Percentiles rank a stretch among this genome's conserved stretches.
phyloP scores from a whole-genome alignment of 1,140 invertebrate genomes.

The Brachionus paranguensis region DNA sequence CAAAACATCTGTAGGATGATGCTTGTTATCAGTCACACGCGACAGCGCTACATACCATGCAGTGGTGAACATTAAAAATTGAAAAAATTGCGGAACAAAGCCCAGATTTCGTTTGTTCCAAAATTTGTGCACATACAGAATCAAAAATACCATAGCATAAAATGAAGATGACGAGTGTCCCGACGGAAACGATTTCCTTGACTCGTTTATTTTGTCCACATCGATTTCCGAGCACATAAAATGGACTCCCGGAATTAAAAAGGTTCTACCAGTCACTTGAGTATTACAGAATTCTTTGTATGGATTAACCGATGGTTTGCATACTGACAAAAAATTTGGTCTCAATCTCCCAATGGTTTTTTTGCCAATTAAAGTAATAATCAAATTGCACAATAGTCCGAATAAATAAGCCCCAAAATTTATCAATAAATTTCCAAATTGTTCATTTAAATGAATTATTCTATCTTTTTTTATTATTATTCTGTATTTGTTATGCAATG shows the following conservation, averaged over 20 bases:
- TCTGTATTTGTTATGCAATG: conserved; percentile 1
- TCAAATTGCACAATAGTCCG: neutral
- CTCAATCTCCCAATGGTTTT: conserved; percentile 80
- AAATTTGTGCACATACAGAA: neutral
- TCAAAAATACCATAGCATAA: conserved; percentile 23
- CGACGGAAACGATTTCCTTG: conserved; percentile 60
- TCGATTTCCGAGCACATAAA: conserved; percentile 50
- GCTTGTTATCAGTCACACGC: conserved; percentile 80
- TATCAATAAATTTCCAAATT: conserved; percentile 15
- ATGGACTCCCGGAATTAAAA: conserved; percentile 50
- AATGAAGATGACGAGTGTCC: conserved; percentile 60
- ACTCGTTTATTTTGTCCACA: conserved; percentile 43
- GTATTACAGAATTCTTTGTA: conserved; percentile 40
- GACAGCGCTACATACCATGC: conserved; percentile 57
- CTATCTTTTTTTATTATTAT: conserved; percentile 6
- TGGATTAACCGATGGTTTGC: conserved; percentile 54
- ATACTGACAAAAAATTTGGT: conserved; percentile 76
- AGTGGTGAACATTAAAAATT: neutral
- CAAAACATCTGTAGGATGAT: conserved; percentile 78
- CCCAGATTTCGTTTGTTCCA: conserved; percentile 11
- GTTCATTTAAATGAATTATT: conserved; percentile 18
- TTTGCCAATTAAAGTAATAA: conserved; percentile 77
- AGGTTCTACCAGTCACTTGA: neutral
- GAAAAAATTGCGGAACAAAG: conserved; percentile 16
- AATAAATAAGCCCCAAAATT: neutral